Percentiles rank a stretch among this genome's conserved stretches.
Conservation (phyloP, 1,140 invertebrate genomes). For the Parasteatoda tepidariorum region DNA sequence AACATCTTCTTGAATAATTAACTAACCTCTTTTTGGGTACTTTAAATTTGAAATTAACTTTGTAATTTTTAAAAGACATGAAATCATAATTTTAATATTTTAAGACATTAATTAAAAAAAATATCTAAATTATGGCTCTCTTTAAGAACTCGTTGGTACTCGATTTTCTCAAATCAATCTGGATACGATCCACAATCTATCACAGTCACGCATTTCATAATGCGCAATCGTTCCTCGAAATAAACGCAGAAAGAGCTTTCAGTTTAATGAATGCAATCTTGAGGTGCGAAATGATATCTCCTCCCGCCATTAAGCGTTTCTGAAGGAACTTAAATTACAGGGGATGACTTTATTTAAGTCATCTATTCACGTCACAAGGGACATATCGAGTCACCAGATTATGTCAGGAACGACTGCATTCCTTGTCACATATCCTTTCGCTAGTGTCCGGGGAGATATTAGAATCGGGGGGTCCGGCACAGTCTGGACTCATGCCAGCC, state of each 20-base stretch:
- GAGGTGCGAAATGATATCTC: background rate
- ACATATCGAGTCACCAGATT: slow-evolving; percentile 24
- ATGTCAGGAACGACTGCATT: slow-evolving; percentile 20
- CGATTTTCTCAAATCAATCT: too few relatives aligned
- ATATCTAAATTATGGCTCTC: too few relatives aligned
- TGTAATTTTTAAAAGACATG: too few relatives aligned
- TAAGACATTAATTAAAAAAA: too few relatives aligned
- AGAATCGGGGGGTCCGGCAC: slow-evolving; percentile 1
- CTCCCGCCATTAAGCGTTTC: background rate
- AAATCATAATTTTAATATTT: too few relatives aligned
- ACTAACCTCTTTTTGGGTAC: too few relatives aligned
- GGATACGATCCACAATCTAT: too few relatives aligned
- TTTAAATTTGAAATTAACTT: too few relatives aligned
- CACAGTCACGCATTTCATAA: too few relatives aligned
- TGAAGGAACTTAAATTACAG: background rate
- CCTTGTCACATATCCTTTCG: slow-evolving; percentile 19
- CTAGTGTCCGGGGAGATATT: slow-evolving; percentile 21
- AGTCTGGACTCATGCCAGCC: slow-evolving; percentile 30
- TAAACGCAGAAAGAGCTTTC: background rate
- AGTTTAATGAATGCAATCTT: background rate
- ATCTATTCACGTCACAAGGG: slow-evolving; percentile 21
- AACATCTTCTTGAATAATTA: too few relatives aligned
- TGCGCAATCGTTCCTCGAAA: too few relatives aligned
- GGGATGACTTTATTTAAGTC: slow-evolving; percentile 25
- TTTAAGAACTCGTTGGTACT: too few relatives aligned